phyloP scores from a whole-genome alignment of 2,888 invertebrate species.

The Cosmia pyralina region DNA sequence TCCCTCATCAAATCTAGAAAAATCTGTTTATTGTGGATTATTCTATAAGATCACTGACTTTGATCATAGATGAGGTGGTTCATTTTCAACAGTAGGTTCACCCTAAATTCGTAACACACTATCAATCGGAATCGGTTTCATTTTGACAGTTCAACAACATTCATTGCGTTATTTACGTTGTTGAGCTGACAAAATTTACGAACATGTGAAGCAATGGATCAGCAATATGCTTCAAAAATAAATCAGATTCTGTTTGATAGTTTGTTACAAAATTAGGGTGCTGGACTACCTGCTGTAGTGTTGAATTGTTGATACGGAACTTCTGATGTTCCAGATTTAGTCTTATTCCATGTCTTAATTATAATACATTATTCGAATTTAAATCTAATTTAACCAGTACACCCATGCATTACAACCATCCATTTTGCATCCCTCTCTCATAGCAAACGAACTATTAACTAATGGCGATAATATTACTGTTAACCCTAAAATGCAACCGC shows the following conservation, averaged over 20 bases:
- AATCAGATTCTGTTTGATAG: too few species aligned
- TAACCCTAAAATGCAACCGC: constrained; percentile 83
- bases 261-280: too few species aligned
- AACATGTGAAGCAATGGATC: too few species aligned
- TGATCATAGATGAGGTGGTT: too few species aligned
- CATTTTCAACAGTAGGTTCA: too few species aligned
- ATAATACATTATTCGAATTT: background rate
- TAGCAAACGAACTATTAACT: constrained; percentile 72
- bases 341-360: background rate
- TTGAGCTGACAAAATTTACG: too few species aligned
- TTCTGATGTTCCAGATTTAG: background rate
- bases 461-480: constrained; percentile 72
- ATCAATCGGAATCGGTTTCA: too few species aligned
- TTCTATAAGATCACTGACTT: background rate
- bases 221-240: too few species aligned
- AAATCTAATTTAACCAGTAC: constrained; percentile 14
- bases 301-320: background rate
- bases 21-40: background rate
- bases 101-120: too few species aligned
- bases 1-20: background rate
- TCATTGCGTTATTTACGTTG: too few species aligned
- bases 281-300: too few species aligned
- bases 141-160: too few species aligned
- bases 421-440: constrained; percentile 49
- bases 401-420: constrained; percentile 4